Conservation (phyloP, 2,797 vertebrate genomes). For the Sebastiscus tertius region DNA sequence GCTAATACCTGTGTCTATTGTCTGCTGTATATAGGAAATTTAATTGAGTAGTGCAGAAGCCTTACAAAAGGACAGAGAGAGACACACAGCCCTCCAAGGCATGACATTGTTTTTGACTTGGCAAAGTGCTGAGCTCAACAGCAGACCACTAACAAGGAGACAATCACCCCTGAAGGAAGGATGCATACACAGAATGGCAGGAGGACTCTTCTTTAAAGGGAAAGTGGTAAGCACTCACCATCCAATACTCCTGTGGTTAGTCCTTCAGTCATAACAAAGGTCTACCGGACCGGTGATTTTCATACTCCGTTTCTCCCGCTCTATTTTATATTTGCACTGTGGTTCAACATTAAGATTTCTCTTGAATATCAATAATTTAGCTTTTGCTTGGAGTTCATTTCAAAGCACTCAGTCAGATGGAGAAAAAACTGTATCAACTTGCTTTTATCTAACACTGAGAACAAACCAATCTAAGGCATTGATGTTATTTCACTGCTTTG, state of each 20-base stretch:
- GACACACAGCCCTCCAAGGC: constrained; percentile 72
- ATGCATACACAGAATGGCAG: constrained; percentile 65
- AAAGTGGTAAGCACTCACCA: constrained; percentile 45
- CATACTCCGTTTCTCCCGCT: constrained; percentile 4
- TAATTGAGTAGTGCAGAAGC: constrained; percentile 73
- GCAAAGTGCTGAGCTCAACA: constrained; percentile 84
- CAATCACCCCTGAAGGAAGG: constrained; percentile 72
- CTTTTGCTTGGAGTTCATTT: constrained; percentile 74
- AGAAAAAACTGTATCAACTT: constrained; percentile 56
- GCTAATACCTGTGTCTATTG: constrained; percentile 52
- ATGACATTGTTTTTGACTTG: constrained; percentile 83
- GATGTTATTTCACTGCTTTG: constrained; percentile 72
- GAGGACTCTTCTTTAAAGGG: constrained; percentile 64
- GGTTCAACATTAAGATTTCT: constrained; percentile 67
- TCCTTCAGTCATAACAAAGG: constrained; percentile 57
- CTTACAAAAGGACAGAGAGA: constrained; percentile 67
- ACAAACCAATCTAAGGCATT: constrained; percentile 71
- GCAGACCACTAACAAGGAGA: constrained; percentile 78
- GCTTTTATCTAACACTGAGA: constrained; percentile 73
- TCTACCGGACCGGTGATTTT: constrained; percentile 46
- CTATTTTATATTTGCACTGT: constrained; percentile 56
- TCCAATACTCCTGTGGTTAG: constrained; percentile 51
- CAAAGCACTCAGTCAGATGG: constrained; percentile 69
- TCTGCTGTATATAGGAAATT: constrained; percentile 55
- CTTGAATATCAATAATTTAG: constrained; percentile 76